Evolutionary conservation across 1,140 invertebrate species (phyloP), one percentile per base, ranked within the genome.

Genomic region (Hesperophylax magnus): DNA sequence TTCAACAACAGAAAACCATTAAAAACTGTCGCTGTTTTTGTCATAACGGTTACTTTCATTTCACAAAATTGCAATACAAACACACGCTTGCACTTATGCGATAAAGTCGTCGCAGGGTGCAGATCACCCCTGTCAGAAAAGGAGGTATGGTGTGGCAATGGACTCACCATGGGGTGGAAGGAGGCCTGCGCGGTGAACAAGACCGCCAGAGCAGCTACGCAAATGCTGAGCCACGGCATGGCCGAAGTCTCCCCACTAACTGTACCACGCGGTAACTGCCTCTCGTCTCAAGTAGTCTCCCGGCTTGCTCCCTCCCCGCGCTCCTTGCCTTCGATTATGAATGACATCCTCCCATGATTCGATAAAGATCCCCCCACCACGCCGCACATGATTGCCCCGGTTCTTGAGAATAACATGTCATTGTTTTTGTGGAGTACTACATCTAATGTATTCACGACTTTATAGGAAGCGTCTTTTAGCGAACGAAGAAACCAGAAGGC

Each of bases 331-430:
- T 67, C 31, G 22, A 47, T 47, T 47, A 47, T 47, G 9, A 11
- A 14, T 14, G 9, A 47, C 39, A 47, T 67, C 31, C 63, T n/a
- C 22, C 14, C 7, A 67, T 6, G 27, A 27, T 67, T 67, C 61
- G 61, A 65, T 65, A 65, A 65, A 31, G 61, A 22, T 31, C 24
- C 63, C 22, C 63, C 31, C 63, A n/a, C 31, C 31, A 15, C 31
- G 14, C 9, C 63, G 9, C 2, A 47, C 39, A 47, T 47, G 39
- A 47, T 47, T 47, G 39, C 22, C 17, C 63, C 31, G 14, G 17
- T 67, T 67, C 63, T 67, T 67, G 63, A 67, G 63, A 67, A 67
- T 67, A 67, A 67, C 63, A 67, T 67, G 63, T 67, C 63, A 67
- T 67, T 67, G 63, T 67, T 34, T 15, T 67, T 31, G 9, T 47